Percentiles rank a stretch among this genome's conserved stretches.
Evolutionary conservation across 1,140 invertebrate genomes (phyloP).

Genomic region (Halictus rubicundus): DNA sequence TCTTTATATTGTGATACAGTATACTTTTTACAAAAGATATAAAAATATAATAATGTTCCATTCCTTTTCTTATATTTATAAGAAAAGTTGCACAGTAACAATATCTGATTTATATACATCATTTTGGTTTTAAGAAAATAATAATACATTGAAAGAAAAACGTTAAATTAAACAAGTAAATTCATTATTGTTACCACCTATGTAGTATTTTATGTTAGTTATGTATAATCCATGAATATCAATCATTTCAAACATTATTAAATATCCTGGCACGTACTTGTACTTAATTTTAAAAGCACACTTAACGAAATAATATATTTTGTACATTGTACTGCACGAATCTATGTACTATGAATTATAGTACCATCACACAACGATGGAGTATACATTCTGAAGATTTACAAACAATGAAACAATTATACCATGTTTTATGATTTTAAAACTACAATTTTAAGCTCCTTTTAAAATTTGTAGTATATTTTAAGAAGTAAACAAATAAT

Average conservation of each 20-base stretch:
- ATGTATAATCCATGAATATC: neutral
- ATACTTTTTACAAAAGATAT: conserved; percentile 15
- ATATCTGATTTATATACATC: neutral
- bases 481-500: neutral
- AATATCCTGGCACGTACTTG: conserved; percentile 20
- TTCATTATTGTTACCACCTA: neutral
- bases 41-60: neutral
- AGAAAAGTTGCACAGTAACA: neutral
- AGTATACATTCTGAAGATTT: conserved; percentile 28
- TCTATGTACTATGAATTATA: conserved; percentile 6
- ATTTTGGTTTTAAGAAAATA: neutral
- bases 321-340: conserved; percentile 27
- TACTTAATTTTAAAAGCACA: conserved; percentile 39
- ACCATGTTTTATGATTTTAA: neutral
- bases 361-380: neutral
- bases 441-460: neutral
- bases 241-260: neutral
- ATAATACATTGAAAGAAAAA: neutral
- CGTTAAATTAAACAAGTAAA: neutral
- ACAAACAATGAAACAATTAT: neutral
- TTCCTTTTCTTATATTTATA: neutral
- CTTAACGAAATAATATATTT: conserved; percentile 32
- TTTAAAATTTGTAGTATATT: neutral
- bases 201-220: neutral
- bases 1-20: conserved; percentile 4